Conservation (phyloP, 1,140 invertebrate genomes). For the Drosophila oshimai region DNA sequence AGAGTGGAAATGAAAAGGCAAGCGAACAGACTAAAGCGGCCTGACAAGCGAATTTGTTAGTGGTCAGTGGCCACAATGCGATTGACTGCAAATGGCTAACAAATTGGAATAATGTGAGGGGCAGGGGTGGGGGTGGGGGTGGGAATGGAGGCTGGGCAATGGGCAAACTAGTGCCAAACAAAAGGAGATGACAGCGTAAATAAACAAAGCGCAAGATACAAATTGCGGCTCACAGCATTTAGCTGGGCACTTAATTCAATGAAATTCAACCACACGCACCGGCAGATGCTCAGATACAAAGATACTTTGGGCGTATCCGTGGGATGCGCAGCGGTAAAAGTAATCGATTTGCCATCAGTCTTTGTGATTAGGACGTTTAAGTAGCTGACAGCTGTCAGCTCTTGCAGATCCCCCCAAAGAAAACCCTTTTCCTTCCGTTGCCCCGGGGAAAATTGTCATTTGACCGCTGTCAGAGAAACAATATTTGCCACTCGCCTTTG, state of each 20-base stretch:
- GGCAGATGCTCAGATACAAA: background rate
- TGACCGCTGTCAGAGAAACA: slow-evolving; percentile 27
- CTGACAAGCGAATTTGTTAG: slow-evolving; percentile 59
- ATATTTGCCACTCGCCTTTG: slow-evolving; percentile 7
- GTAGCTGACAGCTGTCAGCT: slow-evolving; percentile 30
- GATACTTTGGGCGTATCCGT: slow-evolving; percentile 29
- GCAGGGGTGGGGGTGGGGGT: no score
- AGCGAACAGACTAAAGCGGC: slow-evolving; percentile 7
- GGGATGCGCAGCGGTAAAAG: slow-evolving; percentile 47
- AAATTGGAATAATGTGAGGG: no score
- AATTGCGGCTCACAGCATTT: slow-evolving; percentile 66
- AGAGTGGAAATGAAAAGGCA: slow-evolving; percentile 5
- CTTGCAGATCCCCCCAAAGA: slow-evolving; percentile 1
- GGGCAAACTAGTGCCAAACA: slow-evolving; percentile 46
- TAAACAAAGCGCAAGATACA: slow-evolving; percentile 68
- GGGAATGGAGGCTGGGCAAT: background rate
- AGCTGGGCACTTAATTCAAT: slow-evolving; percentile 68
- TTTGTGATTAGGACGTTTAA: slow-evolving; percentile 29
- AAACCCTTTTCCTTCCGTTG: slow-evolving; percentile 29
- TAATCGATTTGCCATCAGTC: slow-evolving; percentile 45
- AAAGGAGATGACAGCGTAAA: slow-evolving; percentile 69
- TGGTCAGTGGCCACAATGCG: slow-evolving; percentile 36
- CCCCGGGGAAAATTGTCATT: background rate
- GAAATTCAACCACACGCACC: slow-evolving; percentile 37
- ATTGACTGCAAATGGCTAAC: slow-evolving; percentile 70